phyloP scores from a whole-genome alignment of 2,888 invertebrate species.

The Tachina grossa region DNA sequence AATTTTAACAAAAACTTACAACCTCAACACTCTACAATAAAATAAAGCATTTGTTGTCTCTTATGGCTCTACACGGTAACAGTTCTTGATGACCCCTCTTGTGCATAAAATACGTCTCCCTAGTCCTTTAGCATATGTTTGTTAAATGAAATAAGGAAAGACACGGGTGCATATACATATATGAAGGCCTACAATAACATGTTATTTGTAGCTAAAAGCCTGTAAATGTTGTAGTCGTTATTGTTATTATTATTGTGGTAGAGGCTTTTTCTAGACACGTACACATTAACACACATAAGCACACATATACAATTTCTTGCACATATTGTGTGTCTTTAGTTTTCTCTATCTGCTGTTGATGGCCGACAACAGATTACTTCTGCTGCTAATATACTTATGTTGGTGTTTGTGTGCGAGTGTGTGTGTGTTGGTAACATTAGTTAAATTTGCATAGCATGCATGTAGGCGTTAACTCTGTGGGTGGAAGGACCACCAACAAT shows the following conservation, averaged over 20 bases:
- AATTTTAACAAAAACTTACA: neutral
- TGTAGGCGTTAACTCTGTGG: slow-evolving; percentile 60
- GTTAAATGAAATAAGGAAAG: slow-evolving; percentile 39
- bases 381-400: slow-evolving; percentile 14
- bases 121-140: slow-evolving; percentile 54
- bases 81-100: slow-evolving; percentile 31
- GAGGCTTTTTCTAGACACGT: slow-evolving; percentile 8
- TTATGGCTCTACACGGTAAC: neutral
- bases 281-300: neutral
- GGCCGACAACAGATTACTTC: slow-evolving; percentile 68
- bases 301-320: neutral
- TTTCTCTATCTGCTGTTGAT: slow-evolving; percentile 60
- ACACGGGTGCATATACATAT: neutral
- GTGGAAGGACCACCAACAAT: slow-evolving; percentile 27
- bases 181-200: slow-evolving; percentile 47
- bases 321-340: neutral
- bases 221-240: slow-evolving; percentile 38
- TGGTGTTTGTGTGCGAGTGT: neutral
- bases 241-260: slow-evolving; percentile 47
- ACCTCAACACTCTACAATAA: slow-evolving; percentile 5
- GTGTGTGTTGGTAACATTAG: neutral
- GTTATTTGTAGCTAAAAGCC: slow-evolving; percentile 47
- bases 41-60: neutral
- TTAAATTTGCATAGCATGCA: slow-evolving; percentile 57
- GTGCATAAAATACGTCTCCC: slow-evolving; percentile 53